Conservation (phyloP, 2,113 vertebrate genomes). For the Varanus salvator region DNA sequence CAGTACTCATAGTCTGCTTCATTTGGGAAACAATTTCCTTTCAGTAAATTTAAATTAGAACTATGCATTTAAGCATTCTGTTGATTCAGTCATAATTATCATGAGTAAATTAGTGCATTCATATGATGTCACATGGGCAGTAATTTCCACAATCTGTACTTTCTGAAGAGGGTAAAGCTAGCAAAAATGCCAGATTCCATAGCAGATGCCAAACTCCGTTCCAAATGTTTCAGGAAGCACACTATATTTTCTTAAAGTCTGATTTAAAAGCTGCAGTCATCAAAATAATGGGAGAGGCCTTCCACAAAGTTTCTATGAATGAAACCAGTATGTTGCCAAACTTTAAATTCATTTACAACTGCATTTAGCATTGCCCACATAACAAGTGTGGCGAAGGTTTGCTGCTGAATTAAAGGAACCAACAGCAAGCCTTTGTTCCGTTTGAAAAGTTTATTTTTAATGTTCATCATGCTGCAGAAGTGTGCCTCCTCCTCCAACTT, state of each 20-base stretch:
- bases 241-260: background rate
- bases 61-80: background rate
- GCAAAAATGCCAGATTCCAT: background rate
- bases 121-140: background rate
- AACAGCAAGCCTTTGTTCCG: background rate
- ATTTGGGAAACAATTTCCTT: background rate
- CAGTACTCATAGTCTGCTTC: background rate
- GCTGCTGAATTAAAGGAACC: background rate
- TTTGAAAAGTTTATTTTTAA: background rate
- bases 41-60: too few species aligned
- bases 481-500: background rate
- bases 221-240: background rate
- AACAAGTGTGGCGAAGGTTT: background rate
- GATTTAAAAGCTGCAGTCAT: background rate
- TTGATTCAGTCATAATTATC: background rate
- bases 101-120: background rate
- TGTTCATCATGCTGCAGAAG: background rate
- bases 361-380: background rate
- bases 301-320: background rate
- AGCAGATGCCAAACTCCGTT: background rate
- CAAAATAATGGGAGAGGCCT: background rate
- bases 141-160: background rate
- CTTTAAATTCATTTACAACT: background rate
- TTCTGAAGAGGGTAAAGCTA: background rate
- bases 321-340: background rate